Evolutionary conservation across 2,888 invertebrate species (phyloP), one percentile per base, ranked within the genome.

Genomic region (Agrotis clavis): DNA sequence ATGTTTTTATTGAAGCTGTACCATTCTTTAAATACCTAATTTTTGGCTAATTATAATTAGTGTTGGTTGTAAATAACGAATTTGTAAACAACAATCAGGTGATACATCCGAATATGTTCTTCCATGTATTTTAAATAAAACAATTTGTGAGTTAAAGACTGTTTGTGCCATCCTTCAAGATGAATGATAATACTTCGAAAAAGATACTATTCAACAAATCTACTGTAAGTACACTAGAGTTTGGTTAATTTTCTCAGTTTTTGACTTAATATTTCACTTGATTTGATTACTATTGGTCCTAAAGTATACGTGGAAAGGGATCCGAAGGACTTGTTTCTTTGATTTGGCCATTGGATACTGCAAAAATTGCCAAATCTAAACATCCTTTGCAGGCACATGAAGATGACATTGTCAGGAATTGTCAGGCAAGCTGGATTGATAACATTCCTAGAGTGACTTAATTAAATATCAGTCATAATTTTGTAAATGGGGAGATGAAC

Each of bases 141-240:
- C 1, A 60, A 19, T n/a, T 57, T n/a, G 5, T 19, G 19, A 21
- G 4, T 11, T 35, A 47, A 11, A 0, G 9, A 60, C 4, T 11
- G 18, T 16, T 48, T 19, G 4, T 47, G 21, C 19, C n/a, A 47
- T 56, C 4, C 6, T 0, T 51, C 16, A 90, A 81, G 7, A 95
- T 95, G 96, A 94, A 95, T 79, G 92, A 93, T 56, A 88, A 91
- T 68, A 82, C 82, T 79, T 85, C 92, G 0, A 96, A 96, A 87
- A 96, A 96, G 86, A 94, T 96, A 74, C 88, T 95, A 62, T 96
- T 96, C 76, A 97, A 96, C 81, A 97, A 96, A 90, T 97, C 97
- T 25, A 96, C 96, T 54, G 97, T 97, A 91, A 94, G 95, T 92
- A 53, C 25, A 57, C 7, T 57, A 0, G 13, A 11, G 14, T 45